These are phyloP conservation scores for Enhydra lutris DNA, from an alignment of 2,113 vertebrate species.

Conservation along the genomic window DNA sequence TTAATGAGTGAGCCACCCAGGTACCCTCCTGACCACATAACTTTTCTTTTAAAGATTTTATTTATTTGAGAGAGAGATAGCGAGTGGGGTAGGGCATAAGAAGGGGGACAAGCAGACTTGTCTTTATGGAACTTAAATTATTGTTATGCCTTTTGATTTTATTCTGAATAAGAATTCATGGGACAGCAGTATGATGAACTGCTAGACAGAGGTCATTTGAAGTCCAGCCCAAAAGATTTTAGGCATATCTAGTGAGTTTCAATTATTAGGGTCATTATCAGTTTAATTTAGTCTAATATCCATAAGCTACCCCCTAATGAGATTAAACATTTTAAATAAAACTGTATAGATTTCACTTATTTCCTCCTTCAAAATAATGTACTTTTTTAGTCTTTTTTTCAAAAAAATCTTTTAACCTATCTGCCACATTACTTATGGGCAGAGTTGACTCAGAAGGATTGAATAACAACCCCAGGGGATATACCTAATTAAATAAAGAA, in stretches of 20 bases:
- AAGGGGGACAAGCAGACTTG: background rate
- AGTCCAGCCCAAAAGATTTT: background rate
- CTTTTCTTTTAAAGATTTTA: background rate
- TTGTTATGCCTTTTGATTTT: background rate
- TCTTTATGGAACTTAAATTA: background rate
- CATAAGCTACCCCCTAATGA: background rate
- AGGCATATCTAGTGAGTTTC: background rate
- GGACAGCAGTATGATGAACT: background rate
- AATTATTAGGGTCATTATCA: background rate
- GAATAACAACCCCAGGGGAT: background rate
- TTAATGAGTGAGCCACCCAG: background rate
- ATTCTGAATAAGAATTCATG: background rate
- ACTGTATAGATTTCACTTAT: background rate
- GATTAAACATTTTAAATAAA: background rate
- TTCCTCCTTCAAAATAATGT: conserved; percentile 11
- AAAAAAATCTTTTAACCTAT: background rate
- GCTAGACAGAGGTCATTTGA: background rate
- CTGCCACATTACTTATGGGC: background rate
- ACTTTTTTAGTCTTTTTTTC: background rate
- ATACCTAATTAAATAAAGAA: background rate
- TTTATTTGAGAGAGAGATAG: background rate
- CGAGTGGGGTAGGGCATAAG: background rate
- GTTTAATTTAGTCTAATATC: background rate
- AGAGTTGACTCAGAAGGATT: background rate
- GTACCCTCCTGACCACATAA: background rate